Base-by-base conservation (phyloP, 2,888 invertebrate species). In the Noctua pronuba region DNA sequence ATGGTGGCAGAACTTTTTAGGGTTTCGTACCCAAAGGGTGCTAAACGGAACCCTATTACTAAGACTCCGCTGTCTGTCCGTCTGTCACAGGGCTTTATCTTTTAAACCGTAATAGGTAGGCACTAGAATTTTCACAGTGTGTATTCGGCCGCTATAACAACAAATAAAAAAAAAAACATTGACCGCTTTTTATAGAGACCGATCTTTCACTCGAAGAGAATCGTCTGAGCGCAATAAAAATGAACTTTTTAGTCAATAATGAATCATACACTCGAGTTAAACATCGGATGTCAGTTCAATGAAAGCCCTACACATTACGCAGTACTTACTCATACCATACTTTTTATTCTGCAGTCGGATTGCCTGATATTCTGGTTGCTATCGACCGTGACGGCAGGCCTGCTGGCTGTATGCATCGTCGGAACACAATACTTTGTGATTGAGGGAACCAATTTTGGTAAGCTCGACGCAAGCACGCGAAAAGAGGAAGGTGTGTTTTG, bases 391-490 rank as follows among this genome's bases (percentile, higher is more conserved):
- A 98, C 98, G 6, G 95, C 97, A 5, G 97, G 97, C 3, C 93
- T 98, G 75, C 94, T 97, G 41, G 97, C 97, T 1, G 97, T 98
- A 75, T 97, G 97, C 93, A 95, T 97, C 87, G 94, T 97, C 86
- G 97, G 98, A 80, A 97, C 97, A 93, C 97, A 97, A 87, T 97
- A 98, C 93, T 98, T 98, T 93, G 97, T 98, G 74, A 96, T 97
- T 82, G 98, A 98, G 92, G 98, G 97, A 75, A 97, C 95, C 90
- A 97, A 97, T 95, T 95, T 97, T 87, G 98, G 98, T 90, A 97
- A 98, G 92, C 92, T 92, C 88, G 93, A 94, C 81, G 88, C 90
- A 76, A 91, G 91, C 84, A 88, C 91, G 93, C 95, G 95, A 89
- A 96, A 96, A 91, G 95, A 94, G 77, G 95, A 95, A 96, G 96